A percentile compares a stretch with the other conserved stretches of the same genome.
These are phyloP conservation scores for Acleris cristana DNA, from an alignment of 2,888 invertebrate species.

Conservation along the genomic window DNA sequence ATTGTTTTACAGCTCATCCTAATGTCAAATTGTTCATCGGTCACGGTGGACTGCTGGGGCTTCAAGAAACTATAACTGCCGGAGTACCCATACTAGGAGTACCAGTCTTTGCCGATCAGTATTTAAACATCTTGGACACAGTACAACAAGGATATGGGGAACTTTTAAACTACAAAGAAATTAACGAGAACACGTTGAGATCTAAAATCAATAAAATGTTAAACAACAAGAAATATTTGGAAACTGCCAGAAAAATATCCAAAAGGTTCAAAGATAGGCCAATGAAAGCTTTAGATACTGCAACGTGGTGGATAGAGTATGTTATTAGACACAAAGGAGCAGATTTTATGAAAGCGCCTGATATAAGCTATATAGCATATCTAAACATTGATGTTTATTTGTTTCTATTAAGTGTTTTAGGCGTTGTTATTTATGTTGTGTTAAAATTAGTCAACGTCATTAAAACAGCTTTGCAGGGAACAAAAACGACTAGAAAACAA, in stretches of 20 bases:
- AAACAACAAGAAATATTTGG: slow-evolving; percentile 50
- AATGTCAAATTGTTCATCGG: slow-evolving; percentile 72
- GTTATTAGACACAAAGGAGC: slow-evolving; percentile 47
- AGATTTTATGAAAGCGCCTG: slow-evolving; percentile 44
- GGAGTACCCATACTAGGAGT: slow-evolving; percentile 71
- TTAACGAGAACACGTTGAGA: slow-evolving; percentile 60
- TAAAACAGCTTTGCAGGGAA: slow-evolving; percentile 1
- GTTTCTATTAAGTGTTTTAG: slow-evolving; percentile 55
- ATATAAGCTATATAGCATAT: slow-evolving; percentile 67
- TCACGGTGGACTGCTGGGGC: slow-evolving; percentile 70
- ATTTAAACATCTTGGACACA: slow-evolving; percentile 61
- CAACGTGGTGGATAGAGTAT: slow-evolving; percentile 47
- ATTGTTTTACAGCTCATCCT: slow-evolving; percentile 54
- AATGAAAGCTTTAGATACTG: slow-evolving; percentile 42
- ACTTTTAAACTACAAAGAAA: slow-evolving; percentile 52
- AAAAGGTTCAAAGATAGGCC: slow-evolving; percentile 44
- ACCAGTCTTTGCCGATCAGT: slow-evolving; percentile 73
- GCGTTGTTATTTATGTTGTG: slow-evolving; percentile 25
- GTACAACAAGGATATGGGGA: slow-evolving; percentile 64
- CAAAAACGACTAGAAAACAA: background rate
- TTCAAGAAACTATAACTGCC: slow-evolving; percentile 67
- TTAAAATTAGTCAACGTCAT: slow-evolving; percentile 9
- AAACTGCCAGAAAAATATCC: slow-evolving; percentile 40
- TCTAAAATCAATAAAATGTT: slow-evolving; percentile 59
- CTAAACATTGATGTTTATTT: slow-evolving; percentile 76